Percentiles rank a stretch among this genome's conserved stretches.
These are phyloP conservation scores for Drosophila arizonae DNA, from an alignment of 1,140 invertebrate genomes.

Conservation along the genomic window DNA sequence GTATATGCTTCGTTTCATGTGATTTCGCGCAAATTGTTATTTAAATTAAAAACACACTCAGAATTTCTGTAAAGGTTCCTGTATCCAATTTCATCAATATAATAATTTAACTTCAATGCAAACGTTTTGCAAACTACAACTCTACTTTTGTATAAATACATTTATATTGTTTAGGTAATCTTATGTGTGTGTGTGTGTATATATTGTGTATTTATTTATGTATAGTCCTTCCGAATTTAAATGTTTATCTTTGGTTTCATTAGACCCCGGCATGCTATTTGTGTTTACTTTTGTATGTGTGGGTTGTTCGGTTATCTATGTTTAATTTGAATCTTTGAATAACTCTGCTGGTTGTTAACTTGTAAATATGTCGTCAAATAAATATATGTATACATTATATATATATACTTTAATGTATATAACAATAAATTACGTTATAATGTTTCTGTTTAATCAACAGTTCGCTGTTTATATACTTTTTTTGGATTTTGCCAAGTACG, in stretches of 20 bases:
- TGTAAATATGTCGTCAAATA: conserved; percentile 67
- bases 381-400: conserved; percentile 48
- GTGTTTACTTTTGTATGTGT: conserved; percentile 22
- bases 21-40: conserved; percentile 56
- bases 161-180: conserved; percentile 53
- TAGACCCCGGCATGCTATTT: conserved; percentile 34
- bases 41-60: conserved; percentile 76
- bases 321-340: conserved; percentile 63
- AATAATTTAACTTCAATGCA: conserved; percentile 55
- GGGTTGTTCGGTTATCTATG: conserved; percentile 51
- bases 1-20: conserved; percentile 62
- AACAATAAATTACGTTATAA: conserved; percentile 73
- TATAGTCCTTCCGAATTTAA: conserved; percentile 67
- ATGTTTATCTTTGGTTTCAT: conserved; percentile 71
- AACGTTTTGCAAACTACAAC: conserved; percentile 64
- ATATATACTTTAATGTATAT: conserved; percentile 1
- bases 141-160: conserved; percentile 70
- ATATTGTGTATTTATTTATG: conserved; percentile 29
- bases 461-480: conserved; percentile 30
- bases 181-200: conserved; percentile 26
- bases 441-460: conserved; percentile 23
- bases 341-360: conserved; percentile 66
- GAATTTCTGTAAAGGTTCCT: conserved; percentile 79
- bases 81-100: conserved; percentile 74
- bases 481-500: conserved; percentile 66